Conservation (phyloP, 2,888 invertebrate species). For the Troilus luridus region DNA sequence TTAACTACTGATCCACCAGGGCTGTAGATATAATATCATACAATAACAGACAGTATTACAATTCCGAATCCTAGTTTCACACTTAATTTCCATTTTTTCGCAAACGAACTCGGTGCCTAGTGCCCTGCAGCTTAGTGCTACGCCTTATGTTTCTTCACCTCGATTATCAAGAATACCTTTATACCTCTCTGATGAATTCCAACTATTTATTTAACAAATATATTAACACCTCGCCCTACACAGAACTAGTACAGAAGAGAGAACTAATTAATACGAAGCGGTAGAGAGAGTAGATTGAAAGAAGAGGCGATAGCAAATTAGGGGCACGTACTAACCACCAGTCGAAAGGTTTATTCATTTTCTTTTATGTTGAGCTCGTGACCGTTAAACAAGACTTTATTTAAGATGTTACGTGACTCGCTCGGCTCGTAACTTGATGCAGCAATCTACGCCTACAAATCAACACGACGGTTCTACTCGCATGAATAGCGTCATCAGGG, state of each 20-base stretch:
- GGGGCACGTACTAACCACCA: slow-evolving; percentile 42
- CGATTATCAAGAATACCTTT: background rate
- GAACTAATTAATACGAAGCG: background rate
- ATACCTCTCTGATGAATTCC: background rate
- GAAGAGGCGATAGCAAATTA: slow-evolving; percentile 8
- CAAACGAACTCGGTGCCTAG: no score
- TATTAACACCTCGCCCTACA: background rate
- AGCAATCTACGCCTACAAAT: background rate
- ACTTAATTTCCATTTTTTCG: no score
- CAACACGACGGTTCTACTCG: background rate
- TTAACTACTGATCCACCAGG: no score
- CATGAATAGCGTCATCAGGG: background rate
- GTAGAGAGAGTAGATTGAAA: slow-evolving; percentile 22
- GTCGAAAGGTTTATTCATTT: slow-evolving; percentile 42
- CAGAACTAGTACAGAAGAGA: background rate
- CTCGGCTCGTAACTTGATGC: background rate
- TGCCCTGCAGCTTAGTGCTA: no score
- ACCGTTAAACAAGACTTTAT: slow-evolving; percentile 37
- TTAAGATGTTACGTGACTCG: slow-evolving; percentile 31
- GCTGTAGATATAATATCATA: no score
- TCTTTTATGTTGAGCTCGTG: slow-evolving; percentile 20
- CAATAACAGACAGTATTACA: no score
- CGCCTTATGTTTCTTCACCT: no score
- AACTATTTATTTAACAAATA: slow-evolving; percentile 18
- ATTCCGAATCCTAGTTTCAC: no score